phyloP scores from a whole-genome alignment of 30 jellyfish, hydroid and myxozoan species.

The Hydractinia symbiolongicarpus region DNA sequence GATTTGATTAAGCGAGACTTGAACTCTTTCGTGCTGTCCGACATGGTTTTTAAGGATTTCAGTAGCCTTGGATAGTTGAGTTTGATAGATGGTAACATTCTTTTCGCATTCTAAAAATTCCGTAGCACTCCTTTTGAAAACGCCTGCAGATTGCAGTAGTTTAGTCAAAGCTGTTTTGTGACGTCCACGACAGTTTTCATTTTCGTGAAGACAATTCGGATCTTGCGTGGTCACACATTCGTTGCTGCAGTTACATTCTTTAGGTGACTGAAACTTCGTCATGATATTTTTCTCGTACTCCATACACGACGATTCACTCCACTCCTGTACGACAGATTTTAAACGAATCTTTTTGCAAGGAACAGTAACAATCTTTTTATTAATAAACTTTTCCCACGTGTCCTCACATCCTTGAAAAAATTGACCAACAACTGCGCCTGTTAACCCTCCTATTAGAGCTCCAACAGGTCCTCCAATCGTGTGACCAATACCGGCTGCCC shows the following conservation, averaged over 20 bases:
- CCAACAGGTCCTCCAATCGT: constrained; percentile 34
- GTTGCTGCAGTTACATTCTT: constrained; percentile 13
- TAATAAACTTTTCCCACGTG: constrained; percentile 16
- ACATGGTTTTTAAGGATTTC: not conserved
- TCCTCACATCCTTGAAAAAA: constrained; percentile 25
- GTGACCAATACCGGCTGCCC: constrained; percentile 31
- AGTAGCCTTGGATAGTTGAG: not conserved
- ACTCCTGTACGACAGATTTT: not conserved
- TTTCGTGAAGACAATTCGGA: constrained; percentile 8
- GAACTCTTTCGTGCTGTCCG: not conserved
- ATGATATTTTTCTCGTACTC: not conserved
- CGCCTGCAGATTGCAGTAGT: constrained; percentile 4
- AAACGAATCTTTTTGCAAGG: constrained; percentile 15
- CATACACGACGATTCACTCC: constrained; percentile 19
- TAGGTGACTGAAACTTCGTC: constrained; percentile 12
- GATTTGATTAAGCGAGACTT: constrained; percentile 3
- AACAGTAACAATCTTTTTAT: not conserved
- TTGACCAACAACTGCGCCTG: constrained; percentile 28
- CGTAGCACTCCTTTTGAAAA: not conserved
- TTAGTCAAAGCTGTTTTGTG: not conserved
- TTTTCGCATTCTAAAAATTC: constrained; percentile 10
- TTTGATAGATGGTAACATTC: constrained; percentile 3
- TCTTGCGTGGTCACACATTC: constrained; percentile 19
- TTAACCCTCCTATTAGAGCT: constrained; percentile 20
- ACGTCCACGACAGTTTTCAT: not conserved